Percentiles rank a stretch among this genome's conserved stretches.
These are phyloP conservation scores for Oscheius sp. DNA, from an alignment of 2,888 invertebrate genomes.

Conservation along the genomic window DNA sequence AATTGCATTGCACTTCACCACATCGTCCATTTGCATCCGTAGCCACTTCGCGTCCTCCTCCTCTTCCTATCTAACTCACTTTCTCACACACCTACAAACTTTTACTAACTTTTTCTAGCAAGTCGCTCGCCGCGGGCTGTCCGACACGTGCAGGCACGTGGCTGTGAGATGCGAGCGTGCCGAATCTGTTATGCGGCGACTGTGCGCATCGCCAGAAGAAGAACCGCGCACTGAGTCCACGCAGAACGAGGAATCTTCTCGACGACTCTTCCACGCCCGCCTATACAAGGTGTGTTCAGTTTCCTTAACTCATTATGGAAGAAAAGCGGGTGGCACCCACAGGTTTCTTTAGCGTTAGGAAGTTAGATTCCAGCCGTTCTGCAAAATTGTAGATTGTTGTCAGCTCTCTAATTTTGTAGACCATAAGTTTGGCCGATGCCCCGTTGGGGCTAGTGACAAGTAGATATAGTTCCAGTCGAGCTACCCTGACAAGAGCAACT, in stretches of 20 bases:
- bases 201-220: slow-evolving; percentile 42
- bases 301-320: too few relatives aligned
- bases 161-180: slow-evolving; percentile 52
- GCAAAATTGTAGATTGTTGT: too few relatives aligned
- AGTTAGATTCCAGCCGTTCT: too few relatives aligned
- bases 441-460: too few relatives aligned
- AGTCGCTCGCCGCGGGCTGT: slow-evolving; percentile 36
- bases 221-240: slow-evolving; percentile 30
- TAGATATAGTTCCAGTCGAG: too few relatives aligned
- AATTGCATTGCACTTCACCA: slow-evolving; percentile 36
- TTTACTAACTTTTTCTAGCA: slow-evolving; percentile 12
- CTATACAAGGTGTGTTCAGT: slow-evolving; percentile 3
- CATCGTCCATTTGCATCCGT: slow-evolving; percentile 21
- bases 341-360: too few relatives aligned
- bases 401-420: too few relatives aligned
- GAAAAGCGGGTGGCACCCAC: too few relatives aligned
- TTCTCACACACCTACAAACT: not conserved
- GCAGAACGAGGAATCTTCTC: not conserved
- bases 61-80: slow-evolving; percentile 8
- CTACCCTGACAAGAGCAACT: too few relatives aligned
- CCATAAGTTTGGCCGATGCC: too few relatives aligned
- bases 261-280: slow-evolving; percentile 15
- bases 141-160: slow-evolving; percentile 42
- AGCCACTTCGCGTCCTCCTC: slow-evolving; percentile 2
- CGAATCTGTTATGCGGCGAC: slow-evolving; percentile 47